Percentiles rank a stretch among this genome's conserved stretches.
Evolutionary conservation across 2,888 invertebrate species (phyloP).

Genomic region (Nephrotoma flavescens): DNA sequence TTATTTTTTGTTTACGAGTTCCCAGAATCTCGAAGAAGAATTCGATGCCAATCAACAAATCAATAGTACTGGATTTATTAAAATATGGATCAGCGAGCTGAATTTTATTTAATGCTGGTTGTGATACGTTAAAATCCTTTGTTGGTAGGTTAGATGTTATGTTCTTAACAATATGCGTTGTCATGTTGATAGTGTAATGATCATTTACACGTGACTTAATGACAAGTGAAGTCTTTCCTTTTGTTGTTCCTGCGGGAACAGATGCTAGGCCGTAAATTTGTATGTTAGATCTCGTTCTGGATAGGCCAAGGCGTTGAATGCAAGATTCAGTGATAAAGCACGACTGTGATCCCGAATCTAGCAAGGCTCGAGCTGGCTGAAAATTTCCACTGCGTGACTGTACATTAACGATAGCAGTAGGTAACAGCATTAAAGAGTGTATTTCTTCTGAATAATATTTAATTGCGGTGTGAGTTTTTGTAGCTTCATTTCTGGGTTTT

Average conservation of each 20-base stretch:
- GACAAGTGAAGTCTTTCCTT: background rate
- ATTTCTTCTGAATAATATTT: background rate
- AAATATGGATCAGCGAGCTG: background rate
- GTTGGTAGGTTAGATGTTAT: background rate
- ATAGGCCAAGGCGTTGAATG: background rate
- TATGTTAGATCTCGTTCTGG: background rate
- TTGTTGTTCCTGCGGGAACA: background rate
- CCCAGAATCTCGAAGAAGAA: background rate
- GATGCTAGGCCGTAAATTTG: background rate
- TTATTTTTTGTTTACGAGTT: background rate
- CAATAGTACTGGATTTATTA: background rate
- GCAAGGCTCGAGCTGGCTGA: too few species aligned
- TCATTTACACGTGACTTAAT: background rate
- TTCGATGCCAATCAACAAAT: background rate
- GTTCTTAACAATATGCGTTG: background rate
- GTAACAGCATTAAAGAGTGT: background rate
- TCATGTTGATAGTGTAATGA: background rate
- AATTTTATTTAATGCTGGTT: background rate
- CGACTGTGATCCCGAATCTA: too few species aligned
- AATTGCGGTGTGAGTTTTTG: background rate
- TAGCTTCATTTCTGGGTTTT: background rate
- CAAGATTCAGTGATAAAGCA: background rate
- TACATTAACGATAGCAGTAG: background rate
- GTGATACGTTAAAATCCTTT: background rate
- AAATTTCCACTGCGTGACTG: background rate